Percentiles rank a stretch among this genome's conserved stretches.
phyloP scores from a whole-genome alignment of 2,113 vertebrate species.

The Pitta sordida region DNA sequence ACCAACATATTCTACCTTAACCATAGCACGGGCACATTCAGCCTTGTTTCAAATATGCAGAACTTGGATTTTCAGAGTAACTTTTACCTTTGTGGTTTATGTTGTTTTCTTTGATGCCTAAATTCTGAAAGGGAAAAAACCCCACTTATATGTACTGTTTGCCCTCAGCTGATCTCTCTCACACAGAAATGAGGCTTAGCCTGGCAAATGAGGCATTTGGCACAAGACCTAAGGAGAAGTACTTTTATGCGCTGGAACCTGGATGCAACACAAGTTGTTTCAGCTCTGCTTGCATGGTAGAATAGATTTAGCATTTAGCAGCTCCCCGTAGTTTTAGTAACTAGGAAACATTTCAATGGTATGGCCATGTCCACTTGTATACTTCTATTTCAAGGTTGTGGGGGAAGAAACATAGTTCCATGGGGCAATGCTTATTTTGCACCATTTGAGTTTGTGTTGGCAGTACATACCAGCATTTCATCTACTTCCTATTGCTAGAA shows the following conservation, averaged over 20 bases:
- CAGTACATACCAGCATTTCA: background rate
- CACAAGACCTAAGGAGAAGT: slow-evolving; percentile 51
- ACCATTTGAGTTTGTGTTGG: slow-evolving; percentile 10
- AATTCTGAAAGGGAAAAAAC: background rate
- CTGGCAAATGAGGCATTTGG: slow-evolving; percentile 53
- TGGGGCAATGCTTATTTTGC: slow-evolving; percentile 18
- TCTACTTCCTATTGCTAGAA: background rate
- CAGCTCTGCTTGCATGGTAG: slow-evolving; percentile 47
- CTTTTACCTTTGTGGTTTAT: background rate
- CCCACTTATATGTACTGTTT: background rate
- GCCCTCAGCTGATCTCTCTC: slow-evolving; percentile 39
- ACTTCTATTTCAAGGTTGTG: background rate
- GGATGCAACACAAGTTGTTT: slow-evolving; percentile 58
- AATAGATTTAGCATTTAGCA: slow-evolving; percentile 52
- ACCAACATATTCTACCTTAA: background rate
- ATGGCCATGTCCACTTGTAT: background rate
- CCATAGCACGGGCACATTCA: background rate
- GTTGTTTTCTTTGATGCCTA: background rate
- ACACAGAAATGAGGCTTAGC: slow-evolving; percentile 28
- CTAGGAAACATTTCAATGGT: slow-evolving; percentile 52
- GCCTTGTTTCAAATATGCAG: background rate
- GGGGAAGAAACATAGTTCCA: slow-evolving; percentile 10
- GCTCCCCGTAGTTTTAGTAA: slow-evolving; percentile 49
- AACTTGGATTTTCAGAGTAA: background rate
- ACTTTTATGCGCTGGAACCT: slow-evolving; percentile 53